Evolutionary conservation across 2,888 invertebrate species (phyloP).

Genomic region (Pimpla rufipes): DNA sequence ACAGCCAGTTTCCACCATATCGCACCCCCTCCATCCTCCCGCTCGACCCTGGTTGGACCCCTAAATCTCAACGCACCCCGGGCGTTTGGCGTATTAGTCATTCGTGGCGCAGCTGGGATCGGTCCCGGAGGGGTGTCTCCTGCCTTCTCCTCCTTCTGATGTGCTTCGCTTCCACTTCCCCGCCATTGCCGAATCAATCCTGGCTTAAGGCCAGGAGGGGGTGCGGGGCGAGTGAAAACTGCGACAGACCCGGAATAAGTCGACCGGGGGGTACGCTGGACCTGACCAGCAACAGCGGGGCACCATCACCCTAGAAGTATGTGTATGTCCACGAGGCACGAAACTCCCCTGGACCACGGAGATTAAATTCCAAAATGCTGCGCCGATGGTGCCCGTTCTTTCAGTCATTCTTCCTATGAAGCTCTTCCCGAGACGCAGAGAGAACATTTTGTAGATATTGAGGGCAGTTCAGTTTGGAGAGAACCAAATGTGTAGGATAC

Average conservation of each 20-base stretch:
- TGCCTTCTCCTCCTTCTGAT: slow-evolving; percentile 20
- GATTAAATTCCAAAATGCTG: slow-evolving; percentile 38
- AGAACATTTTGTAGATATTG: slow-evolving; percentile 31
- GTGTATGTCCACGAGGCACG: slow-evolving; percentile 1
- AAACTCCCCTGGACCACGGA: slow-evolving; percentile 54
- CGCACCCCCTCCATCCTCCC: slow-evolving; percentile 45
- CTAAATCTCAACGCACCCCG: slow-evolving; percentile 80
- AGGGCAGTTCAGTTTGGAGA: slow-evolving; percentile 22
- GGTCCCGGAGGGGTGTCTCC: slow-evolving; percentile 72
- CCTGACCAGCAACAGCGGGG: slow-evolving; percentile 58
- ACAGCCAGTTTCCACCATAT: slow-evolving; percentile 64
- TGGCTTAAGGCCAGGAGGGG: slow-evolving; percentile 63
- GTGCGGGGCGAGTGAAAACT: slow-evolving; percentile 39
- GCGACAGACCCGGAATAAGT: slow-evolving; percentile 64
- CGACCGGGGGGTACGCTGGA: slow-evolving; percentile 39
- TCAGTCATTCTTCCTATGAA: slow-evolving; percentile 39
- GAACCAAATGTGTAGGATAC: slow-evolving; percentile 31
- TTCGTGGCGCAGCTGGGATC: slow-evolving; percentile 79
- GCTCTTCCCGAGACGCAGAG: slow-evolving; percentile 38
- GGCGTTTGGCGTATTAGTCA: slow-evolving; percentile 81
- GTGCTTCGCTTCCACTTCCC: slow-evolving; percentile 34
- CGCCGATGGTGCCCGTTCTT: slow-evolving; percentile 48
- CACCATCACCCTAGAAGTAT: slow-evolving; percentile 12
- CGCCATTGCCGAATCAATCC: slow-evolving; percentile 73
- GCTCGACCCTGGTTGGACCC: slow-evolving; percentile 50